These are phyloP conservation scores for Pseudanteris insignis DNA, from an alignment of 2,888 invertebrate species.

Conservation along the genomic window DNA sequence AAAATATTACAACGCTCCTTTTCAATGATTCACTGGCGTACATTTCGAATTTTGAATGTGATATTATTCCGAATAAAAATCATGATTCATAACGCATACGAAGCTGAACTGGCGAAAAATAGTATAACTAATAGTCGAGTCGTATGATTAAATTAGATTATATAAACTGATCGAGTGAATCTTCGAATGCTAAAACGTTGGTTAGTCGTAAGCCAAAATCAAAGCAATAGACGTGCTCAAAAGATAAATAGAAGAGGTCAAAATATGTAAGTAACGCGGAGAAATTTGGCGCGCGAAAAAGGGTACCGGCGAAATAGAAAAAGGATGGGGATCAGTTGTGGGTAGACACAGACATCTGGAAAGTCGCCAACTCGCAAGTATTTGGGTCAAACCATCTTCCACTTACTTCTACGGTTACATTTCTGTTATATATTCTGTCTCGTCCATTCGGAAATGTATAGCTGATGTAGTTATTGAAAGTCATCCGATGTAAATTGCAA, in stretches of 20 bases:
- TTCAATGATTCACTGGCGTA: too few relatives aligned
- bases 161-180: too few relatives aligned
- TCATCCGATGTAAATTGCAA: constrained; percentile 29
- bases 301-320: constrained; percentile 29
- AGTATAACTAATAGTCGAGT: too few relatives aligned
- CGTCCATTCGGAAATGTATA: constrained; percentile 28
- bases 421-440: constrained; percentile 33
- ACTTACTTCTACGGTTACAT: constrained; percentile 15
- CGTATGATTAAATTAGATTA: too few relatives aligned
- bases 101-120: too few relatives aligned
- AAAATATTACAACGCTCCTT: too few relatives aligned
- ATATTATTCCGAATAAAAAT: too few relatives aligned
- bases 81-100: too few relatives aligned
- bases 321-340: constrained; percentile 39
- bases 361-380: constrained; percentile 55
- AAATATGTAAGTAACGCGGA: constrained; percentile 33
- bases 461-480: constrained; percentile 25
- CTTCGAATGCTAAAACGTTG: background rate
- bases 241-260: constrained; percentile 17
- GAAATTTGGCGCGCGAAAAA: constrained; percentile 31
- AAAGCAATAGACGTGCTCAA: constrained; percentile 9
- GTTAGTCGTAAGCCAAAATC: constrained; percentile 2
- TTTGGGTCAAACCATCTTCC: constrained; percentile 55
- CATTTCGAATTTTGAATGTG: too few relatives aligned
- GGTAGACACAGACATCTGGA: constrained; percentile 57